These are phyloP conservation scores for Drosophila parthenogenetica DNA, from an alignment of 2,888 invertebrate genomes.

Conservation along the genomic window DNA sequence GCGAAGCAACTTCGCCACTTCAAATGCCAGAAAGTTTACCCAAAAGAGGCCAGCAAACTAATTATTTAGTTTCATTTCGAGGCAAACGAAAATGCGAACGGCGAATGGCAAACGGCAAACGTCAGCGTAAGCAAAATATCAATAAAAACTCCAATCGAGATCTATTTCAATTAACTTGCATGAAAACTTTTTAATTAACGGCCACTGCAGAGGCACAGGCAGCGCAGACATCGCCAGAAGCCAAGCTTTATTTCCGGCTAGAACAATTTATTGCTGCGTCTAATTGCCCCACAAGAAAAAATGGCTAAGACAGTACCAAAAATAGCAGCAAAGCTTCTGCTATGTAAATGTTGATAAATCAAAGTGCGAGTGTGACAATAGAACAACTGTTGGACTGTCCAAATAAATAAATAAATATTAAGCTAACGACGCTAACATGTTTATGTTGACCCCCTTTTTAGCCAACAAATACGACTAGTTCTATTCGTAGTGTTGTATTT, in stretches of 20 bases:
- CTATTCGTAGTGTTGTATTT: slow-evolving; percentile 28
- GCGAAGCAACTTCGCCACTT: slow-evolving; percentile 74
- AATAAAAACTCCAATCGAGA: slow-evolving; percentile 80
- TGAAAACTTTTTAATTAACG: slow-evolving; percentile 79
- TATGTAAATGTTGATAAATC: slow-evolving; percentile 77
- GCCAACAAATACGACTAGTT: slow-evolving; percentile 44
- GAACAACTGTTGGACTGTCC: slow-evolving; percentile 68
- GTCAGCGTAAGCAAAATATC: slow-evolving; percentile 74
- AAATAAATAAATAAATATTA: slow-evolving; percentile 77
- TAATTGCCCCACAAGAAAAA: slow-evolving; percentile 66
- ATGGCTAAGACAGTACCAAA: slow-evolving; percentile 8
- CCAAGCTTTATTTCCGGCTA: slow-evolving; percentile 47
- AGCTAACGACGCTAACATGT: slow-evolving; percentile 58
- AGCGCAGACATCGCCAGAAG: slow-evolving; percentile 25
- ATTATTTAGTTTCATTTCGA: slow-evolving; percentile 77
- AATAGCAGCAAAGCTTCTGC: not conserved
- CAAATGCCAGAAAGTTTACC: slow-evolving; percentile 77
- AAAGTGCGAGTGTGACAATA: slow-evolving; percentile 70
- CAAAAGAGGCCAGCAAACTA: slow-evolving; percentile 79
- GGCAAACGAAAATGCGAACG: slow-evolving; percentile 45
- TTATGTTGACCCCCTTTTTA: slow-evolving; percentile 58
- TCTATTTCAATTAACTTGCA: slow-evolving; percentile 80
- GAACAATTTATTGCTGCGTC: slow-evolving; percentile 75
- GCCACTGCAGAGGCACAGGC: slow-evolving; percentile 58
- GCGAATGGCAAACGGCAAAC: slow-evolving; percentile 46